A percentile compares a stretch with the other conserved stretches of the same genome.
Conservation (phyloP, 2,888 invertebrate species). For the Plutella xylostella region DNA sequence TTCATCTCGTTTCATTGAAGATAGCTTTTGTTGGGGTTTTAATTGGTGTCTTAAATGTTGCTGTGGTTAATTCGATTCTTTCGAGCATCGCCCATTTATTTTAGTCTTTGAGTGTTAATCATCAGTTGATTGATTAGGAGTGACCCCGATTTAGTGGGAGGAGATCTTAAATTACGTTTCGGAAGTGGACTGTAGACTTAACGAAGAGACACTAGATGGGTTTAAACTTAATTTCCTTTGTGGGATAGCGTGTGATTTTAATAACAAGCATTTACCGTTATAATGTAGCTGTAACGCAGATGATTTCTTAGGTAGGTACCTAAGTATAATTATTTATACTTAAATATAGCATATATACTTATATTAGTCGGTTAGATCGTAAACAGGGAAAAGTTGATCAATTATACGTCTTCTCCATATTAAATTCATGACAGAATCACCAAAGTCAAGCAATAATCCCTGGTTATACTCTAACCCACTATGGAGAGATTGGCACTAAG, state of each 20-base stretch:
- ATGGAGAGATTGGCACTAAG: too few relatives aligned
- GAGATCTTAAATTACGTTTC: constrained; percentile 29
- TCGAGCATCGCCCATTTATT: constrained; percentile 53
- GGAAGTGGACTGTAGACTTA: constrained; percentile 34
- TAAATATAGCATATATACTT: too few relatives aligned
- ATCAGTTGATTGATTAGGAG: constrained; percentile 62
- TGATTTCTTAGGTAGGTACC: too few relatives aligned
- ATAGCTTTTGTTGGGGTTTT: constrained; percentile 65
- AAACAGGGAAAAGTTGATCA: too few relatives aligned
- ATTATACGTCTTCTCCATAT: too few relatives aligned
- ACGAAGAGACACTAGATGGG: constrained; percentile 16
- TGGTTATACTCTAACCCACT: too few relatives aligned
- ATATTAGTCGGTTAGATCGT: too few relatives aligned
- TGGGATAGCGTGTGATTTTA: constrained; percentile 7
- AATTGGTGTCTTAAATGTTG: constrained; percentile 66
- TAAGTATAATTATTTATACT: too few relatives aligned
- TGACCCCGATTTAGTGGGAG: constrained; percentile 43
- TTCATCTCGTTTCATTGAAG: constrained; percentile 52
- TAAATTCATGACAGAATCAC: too few relatives aligned
- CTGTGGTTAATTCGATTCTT: constrained; percentile 62
- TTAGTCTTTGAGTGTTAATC: constrained; percentile 59
- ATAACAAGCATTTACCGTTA: too few relatives aligned
- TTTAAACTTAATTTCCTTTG: constrained; percentile 25
- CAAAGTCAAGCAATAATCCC: too few relatives aligned
- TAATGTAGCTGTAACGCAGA: too few relatives aligned